Evolutionary conservation across 2,113 vertebrate genomes (phyloP), one percentile per base, ranked within the genome.

Genomic region (Heterochromis multidens): DNA sequence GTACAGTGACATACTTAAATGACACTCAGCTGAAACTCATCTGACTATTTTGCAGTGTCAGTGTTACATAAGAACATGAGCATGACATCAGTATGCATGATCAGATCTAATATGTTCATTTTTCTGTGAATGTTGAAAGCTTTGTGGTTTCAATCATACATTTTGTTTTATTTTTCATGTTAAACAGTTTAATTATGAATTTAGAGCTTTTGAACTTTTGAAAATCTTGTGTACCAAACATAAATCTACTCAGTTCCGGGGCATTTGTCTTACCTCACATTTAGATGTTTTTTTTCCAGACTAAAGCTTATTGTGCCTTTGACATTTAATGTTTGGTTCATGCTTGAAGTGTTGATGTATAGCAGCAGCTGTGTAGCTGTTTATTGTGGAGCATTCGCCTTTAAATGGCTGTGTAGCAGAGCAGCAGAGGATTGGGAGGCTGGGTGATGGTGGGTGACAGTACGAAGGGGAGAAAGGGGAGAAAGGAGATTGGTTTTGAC

Each of bases 401-500:
- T 61, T 33, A 80, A 86, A 80, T 88, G 35, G 43, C 35, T 9
- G 43, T 79, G 10, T 70, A 35, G 40, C 77, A 52, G 65, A 77
- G 79, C 79, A 49, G 62, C 56, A 2, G 65, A 80, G 40, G 83
- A 85, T 76, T 52, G 82, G n/a, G 52, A 8, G 74, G 81, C 33
- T 43, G 77, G 25, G 16, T 13, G 54, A 57, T 29, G 59, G 37
- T 21, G 79, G 86, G 84, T 62, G 83, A 88, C 62, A 88, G 81
- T 79, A 80, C 84, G 85, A 86, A 67, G 74, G 59, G 72, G 65
- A 86, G 60, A 85, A 86, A 67, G 74, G 59, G 72, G 65, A 86
- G 60, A 85, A 14, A 59, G 79, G 80, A 92, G 91, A 93, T 93
- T 92, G 90, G 29, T 83, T 89, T 89, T 89, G 92, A 91, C 90